Conservation (phyloP, 1,140 invertebrate genomes). For the Tetramorium alpestre region DNA sequence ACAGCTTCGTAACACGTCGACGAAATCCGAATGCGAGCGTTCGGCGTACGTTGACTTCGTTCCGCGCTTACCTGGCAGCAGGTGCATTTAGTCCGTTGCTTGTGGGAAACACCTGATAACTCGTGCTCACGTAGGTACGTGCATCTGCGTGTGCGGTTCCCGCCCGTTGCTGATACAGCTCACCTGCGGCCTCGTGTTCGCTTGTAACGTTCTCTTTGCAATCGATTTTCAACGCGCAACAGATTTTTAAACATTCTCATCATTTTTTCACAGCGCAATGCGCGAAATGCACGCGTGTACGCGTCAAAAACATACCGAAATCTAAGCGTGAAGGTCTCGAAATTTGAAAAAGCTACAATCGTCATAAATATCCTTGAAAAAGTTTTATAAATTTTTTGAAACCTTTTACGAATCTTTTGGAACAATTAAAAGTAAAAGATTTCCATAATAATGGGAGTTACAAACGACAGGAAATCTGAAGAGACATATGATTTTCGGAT, state of each 20-base stretch:
- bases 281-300: neutral
- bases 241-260: neutral
- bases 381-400: neutral
- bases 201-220: slow-evolving; percentile 24
- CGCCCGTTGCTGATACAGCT: slow-evolving; percentile 39
- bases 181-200: slow-evolving; percentile 61
- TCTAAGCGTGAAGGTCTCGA: neutral
- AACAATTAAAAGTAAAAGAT: neutral
- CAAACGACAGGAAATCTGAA: slow-evolving; percentile 11
- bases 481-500: slow-evolving; percentile 9
- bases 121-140: slow-evolving; percentile 43
- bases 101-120: slow-evolving; percentile 74
- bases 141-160: slow-evolving; percentile 50
- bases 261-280: neutral
- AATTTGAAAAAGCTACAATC: neutral
- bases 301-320: neutral
- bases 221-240: slow-evolving; percentile 6
- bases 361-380: neutral
- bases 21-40: slow-evolving; percentile 36
- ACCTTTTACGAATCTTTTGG: neutral
- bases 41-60: slow-evolving; percentile 67
- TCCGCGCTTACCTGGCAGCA: slow-evolving; percentile 66
- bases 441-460: neutral
- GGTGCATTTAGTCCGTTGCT: slow-evolving; percentile 73
- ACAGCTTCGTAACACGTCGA: slow-evolving; percentile 38